phyloP scores from a whole-genome alignment of 2,888 invertebrate genomes.

The Eupithecia insigniata region DNA sequence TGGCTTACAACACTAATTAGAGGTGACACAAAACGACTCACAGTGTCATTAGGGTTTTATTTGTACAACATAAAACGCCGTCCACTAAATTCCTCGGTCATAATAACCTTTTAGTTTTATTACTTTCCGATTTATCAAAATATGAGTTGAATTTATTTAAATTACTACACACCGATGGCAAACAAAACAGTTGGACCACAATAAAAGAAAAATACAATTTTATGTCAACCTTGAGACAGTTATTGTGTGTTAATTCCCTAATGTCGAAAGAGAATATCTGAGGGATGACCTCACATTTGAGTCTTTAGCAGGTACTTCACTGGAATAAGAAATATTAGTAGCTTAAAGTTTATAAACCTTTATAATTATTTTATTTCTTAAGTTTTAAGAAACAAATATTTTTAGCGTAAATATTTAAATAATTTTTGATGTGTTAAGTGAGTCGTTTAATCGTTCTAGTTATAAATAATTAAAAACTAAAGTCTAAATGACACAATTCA shows the following conservation, averaged over 20 bases:
- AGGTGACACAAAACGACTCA: conserved; percentile 43
- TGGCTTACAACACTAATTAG: conserved; percentile 34
- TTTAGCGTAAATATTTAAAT: no score
- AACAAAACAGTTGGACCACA: conserved; percentile 17
- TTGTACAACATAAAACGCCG: conserved; percentile 15
- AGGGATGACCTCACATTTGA: conserved; percentile 17
- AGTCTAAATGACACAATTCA: neutral
- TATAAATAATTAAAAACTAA: no score
- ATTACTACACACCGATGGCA: neutral
- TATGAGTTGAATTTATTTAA: conserved; percentile 4
- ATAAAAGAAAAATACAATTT: conserved; percentile 32
- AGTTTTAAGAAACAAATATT: no score
- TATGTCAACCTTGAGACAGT: conserved; percentile 48
- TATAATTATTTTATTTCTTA: no score
- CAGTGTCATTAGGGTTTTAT: conserved; percentile 31
- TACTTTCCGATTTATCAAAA: conserved; percentile 8
- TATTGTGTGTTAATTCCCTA: conserved; percentile 38
- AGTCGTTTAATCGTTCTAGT: no score
- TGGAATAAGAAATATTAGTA: neutral
- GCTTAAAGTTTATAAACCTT: no score
- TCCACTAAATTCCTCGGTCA: conserved; percentile 11
- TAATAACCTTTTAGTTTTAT: conserved; percentile 9
- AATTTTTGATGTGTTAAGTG: no score
- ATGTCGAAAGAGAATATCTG: conserved; percentile 32
- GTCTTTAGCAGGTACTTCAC: neutral